These are phyloP conservation scores for Ophiodon elongatus DNA, from an alignment of 2,113 vertebrate species.

Conservation along the genomic window DNA sequence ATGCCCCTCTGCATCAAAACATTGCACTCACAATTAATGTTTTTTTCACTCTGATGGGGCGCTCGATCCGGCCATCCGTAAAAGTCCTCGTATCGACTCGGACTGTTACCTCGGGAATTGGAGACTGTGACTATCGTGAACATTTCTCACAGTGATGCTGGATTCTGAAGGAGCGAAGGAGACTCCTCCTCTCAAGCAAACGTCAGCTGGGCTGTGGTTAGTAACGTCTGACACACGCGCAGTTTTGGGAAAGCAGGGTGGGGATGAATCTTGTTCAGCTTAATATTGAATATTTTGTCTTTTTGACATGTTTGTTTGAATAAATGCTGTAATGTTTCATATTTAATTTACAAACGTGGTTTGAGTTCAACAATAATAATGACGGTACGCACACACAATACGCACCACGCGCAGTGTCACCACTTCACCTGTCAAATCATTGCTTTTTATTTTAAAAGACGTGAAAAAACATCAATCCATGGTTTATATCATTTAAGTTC, in stretches of 20 bases:
- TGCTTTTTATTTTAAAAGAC: neutral
- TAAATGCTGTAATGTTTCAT: neutral
- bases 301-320: neutral
- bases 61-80: neutral
- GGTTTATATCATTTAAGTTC: neutral
- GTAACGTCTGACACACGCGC: neutral
- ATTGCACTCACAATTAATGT: neutral
- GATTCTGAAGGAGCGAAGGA: neutral
- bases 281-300: neutral
- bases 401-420: neutral
- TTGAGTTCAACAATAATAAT: neutral
- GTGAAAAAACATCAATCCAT: too few species aligned
- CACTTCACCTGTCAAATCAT: neutral
- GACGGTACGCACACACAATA: too few species aligned
- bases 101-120: neutral
- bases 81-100: neutral
- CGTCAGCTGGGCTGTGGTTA: constrained; percentile 33
- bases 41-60: neutral
- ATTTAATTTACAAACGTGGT: too few species aligned
- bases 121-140: neutral
- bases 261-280: neutral
- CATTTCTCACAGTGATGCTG: constrained; percentile 40
- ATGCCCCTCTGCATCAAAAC: neutral
- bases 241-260: neutral
- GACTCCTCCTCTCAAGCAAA: constrained; percentile 63